phyloP scores from a whole-genome alignment of 2,797 vertebrate genomes.

The Pipistrellus nathusii region DNA sequence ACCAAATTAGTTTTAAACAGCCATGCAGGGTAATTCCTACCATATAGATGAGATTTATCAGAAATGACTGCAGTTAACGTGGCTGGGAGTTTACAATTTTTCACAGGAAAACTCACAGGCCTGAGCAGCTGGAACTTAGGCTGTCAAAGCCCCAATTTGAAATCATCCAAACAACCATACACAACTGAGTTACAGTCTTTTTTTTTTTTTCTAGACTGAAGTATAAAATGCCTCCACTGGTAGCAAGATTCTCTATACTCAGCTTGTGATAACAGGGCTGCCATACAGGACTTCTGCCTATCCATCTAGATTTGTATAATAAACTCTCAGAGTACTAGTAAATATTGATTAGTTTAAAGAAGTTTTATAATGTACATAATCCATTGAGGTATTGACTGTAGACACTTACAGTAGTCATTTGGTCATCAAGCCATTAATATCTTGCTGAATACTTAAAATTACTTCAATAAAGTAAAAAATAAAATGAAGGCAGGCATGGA shows the following conservation, averaged over 20 bases:
- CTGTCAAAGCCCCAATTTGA: background rate
- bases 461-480: background rate
- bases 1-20: conserved; percentile 25
- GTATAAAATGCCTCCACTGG: conserved; percentile 21
- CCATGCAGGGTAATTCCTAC: background rate
- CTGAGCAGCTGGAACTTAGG: conserved; percentile 14
- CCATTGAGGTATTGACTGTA: background rate
- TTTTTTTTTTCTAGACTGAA: background rate
- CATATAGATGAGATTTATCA: background rate
- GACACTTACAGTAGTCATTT: background rate
- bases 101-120: background rate
- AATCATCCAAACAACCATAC: background rate
- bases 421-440: background rate
- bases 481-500: no score
- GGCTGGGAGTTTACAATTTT: conserved; percentile 8
- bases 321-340: conserved; percentile 23
- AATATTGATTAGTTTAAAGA: background rate
- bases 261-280: background rate
- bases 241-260: background rate
- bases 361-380: background rate
- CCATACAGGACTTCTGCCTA: background rate
- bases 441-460: conserved; percentile 19
- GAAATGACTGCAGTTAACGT: conserved; percentile 9
- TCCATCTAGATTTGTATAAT: conserved; percentile 27
- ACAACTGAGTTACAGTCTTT: background rate